phyloP scores from a whole-genome alignment of 2,888 invertebrate genomes.

The Dioctria rufipes region DNA sequence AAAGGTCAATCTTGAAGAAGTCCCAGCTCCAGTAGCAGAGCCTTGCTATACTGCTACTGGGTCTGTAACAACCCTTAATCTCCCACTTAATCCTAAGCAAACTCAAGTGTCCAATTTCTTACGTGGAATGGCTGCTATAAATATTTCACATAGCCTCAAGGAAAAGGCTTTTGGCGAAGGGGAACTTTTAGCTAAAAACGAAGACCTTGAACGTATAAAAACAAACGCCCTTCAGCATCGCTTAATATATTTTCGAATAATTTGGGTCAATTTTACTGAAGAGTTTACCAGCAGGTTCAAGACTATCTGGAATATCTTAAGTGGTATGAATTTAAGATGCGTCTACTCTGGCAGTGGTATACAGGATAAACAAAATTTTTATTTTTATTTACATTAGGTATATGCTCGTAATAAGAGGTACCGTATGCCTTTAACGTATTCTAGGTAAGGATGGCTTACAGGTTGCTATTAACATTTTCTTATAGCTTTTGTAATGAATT shows the following conservation, averaged over 20 bases:
- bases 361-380: neutral
- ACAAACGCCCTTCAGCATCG: neutral
- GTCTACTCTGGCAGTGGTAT: neutral
- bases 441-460: neutral
- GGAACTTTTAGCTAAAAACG: too few species aligned
- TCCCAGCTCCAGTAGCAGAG: neutral
- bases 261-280: conserved; percentile 17
- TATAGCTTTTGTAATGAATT: neutral
- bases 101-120: conserved; percentile 43
- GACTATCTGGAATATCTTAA: neutral
- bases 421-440: neutral
- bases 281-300: neutral
- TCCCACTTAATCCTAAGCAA: conserved; percentile 46
- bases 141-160: conserved; percentile 37
- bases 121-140: conserved; percentile 1
- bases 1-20: conserved; percentile 5
- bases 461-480: neutral
- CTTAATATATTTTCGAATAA: conserved; percentile 5
- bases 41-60: neutral
- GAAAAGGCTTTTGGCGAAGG: neutral
- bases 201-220: too few species aligned
- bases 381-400: neutral
- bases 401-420: neutral
- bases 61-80: conserved; percentile 33
- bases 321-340: conserved; percentile 23